Base-by-base conservation (phyloP, 2,797 vertebrate species). In the Lepilemur ruficaudatus region DNA sequence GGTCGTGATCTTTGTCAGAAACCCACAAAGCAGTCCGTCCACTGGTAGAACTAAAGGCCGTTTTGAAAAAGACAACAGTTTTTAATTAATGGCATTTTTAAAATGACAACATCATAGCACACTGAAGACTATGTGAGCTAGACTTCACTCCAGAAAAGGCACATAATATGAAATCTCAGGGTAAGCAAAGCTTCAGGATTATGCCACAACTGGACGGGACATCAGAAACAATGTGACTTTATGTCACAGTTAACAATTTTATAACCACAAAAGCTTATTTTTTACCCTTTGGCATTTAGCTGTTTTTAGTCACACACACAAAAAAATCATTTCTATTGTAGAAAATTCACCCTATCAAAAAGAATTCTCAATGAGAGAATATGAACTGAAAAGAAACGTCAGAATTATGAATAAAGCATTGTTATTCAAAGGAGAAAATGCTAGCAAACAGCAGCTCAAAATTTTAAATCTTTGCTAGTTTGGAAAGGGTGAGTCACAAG, bases 401-500 rank as follows among this genome's bases (percentile, higher is more conserved):
- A 93, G n/a, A 89, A 96, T 73, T 92, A 55, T 86, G 82, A 93
- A 89, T 63, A 92, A 94, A 93, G 48, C 35, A 89, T 89, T 89
- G 20, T 61, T 96, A 88, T 87, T 80, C 48, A 76, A 96, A 94
- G 28, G 6, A 78, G 23, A 91, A 95, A 95, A 81, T 50, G 70
- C 43, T 90, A 59, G 48, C 79, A 89, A 93, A 96, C 65, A 91
- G 12, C 3, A 87, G 38, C 32, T 93, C 93, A 41, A 70, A 94
- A 38, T 50, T 67, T 93, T 96, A 89, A 65, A 79, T 52, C 43
- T 89, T 96, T 84, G 46, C 30, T 96, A 73, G 61, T 76, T 46
- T 92, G n/a, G 80, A 83, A 92, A 91, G 23, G 48, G 28, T 70
- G 57, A 94, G 67, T 92, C 65, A 95, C 11, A 90, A 76, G 52